Conservation (phyloP, 2,113 vertebrate genomes). For the Erythrocercus mccallii region DNA sequence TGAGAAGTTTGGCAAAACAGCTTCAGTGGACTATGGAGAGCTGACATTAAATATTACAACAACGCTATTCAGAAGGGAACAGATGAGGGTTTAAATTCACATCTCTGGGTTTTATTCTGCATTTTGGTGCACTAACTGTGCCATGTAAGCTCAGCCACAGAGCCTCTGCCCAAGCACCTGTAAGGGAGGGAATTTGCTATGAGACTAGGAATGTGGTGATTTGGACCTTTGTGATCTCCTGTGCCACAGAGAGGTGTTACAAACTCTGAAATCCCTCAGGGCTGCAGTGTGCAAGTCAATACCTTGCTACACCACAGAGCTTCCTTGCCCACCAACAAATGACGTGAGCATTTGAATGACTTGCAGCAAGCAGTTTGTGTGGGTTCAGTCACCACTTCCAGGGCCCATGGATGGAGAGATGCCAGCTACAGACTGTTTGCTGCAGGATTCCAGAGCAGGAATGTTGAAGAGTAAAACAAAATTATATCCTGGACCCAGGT, state of each 20-base stretch:
- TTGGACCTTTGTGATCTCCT: background rate
- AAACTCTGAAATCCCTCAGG: background rate
- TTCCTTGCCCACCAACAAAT: background rate
- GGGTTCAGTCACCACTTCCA: background rate
- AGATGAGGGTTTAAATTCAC: background rate
- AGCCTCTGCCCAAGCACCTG: background rate
- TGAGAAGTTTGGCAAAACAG: background rate
- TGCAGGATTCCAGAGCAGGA: background rate
- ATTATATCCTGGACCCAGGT: rapidly evolving
- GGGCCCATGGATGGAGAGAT: background rate
- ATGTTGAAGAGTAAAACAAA: background rate
- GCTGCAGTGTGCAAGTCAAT: background rate
- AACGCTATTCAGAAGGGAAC: background rate
- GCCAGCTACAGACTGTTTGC: background rate
- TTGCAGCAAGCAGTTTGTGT: background rate
- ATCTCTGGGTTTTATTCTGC: background rate
- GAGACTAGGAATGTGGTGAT: background rate
- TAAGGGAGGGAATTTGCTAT: background rate
- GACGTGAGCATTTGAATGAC: background rate
- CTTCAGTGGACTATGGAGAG: background rate
- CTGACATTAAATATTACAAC: background rate
- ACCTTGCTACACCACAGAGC: background rate
- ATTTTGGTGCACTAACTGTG: background rate
- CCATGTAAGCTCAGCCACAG: background rate
- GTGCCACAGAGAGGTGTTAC: background rate